Conservation (phyloP, 2,113 vertebrate species). For the Climacteris rufus region DNA sequence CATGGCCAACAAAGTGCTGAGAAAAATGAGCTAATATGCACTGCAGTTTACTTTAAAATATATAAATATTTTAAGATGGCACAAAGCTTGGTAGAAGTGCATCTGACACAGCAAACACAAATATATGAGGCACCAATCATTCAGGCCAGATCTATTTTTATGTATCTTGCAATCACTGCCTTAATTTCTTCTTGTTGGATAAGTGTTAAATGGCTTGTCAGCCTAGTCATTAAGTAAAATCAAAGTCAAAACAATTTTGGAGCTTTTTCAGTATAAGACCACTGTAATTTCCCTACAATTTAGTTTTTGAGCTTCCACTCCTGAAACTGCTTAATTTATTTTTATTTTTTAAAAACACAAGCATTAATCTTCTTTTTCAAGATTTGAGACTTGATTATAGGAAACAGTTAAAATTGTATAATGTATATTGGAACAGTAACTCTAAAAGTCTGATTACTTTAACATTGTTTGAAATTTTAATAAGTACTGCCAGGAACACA, state of each 20-base stretch:
- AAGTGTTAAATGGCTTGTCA: not conserved
- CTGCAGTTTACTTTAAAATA: slow-evolving; percentile 9
- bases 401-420: not conserved
- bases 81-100: slow-evolving; percentile 47
- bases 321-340: not conserved
- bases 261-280: not conserved
- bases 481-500: slow-evolving; percentile 43
- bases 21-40: not conserved
- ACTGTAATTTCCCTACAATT: not conserved
- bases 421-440: slow-evolving; percentile 19
- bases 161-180: slow-evolving; percentile 20
- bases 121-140: slow-evolving; percentile 63
- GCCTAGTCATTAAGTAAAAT: not conserved
- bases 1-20: not conserved
- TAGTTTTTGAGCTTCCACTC: not conserved
- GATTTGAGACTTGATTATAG: not conserved
- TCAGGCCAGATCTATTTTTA: slow-evolving; percentile 57
- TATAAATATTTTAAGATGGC: slow-evolving; percentile 21
- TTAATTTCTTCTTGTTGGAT: slow-evolving; percentile 6
- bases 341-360: not conserved
- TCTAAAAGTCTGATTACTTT: slow-evolving; percentile 59
- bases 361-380: not conserved
- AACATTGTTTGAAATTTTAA: slow-evolving; percentile 42
- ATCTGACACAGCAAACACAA: slow-evolving; percentile 67
- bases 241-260: not conserved